phyloP scores from a whole-genome alignment of 2,888 invertebrate genomes.

The Autographa gamma region DNA sequence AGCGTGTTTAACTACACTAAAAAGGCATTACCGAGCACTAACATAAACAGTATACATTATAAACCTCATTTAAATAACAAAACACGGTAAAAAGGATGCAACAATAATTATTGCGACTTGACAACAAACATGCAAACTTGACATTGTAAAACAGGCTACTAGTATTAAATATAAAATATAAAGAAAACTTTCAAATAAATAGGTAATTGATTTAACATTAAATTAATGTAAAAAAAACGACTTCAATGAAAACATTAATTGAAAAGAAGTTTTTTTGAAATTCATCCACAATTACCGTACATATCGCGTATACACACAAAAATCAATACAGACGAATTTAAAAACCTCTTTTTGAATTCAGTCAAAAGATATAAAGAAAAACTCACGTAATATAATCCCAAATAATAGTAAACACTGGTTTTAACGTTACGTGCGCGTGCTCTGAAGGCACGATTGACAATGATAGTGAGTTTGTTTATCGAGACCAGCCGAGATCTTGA shows the following conservation, averaged over 20 bases:
- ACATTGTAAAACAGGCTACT: neutral
- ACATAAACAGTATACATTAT: neutral
- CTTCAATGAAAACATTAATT: no score
- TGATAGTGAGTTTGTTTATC: slow-evolving; percentile 20
- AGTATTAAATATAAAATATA: neutral
- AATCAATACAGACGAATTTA: no score
- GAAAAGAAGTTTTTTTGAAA: no score
- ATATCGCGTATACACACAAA: no score
- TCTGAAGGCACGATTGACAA: slow-evolving; percentile 34
- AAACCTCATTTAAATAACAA: slow-evolving; percentile 1
- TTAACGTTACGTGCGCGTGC: slow-evolving; percentile 32
- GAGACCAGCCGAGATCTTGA: slow-evolving; percentile 19
- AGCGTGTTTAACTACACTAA: neutral
- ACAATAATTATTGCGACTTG: no score
- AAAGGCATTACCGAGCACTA: neutral
- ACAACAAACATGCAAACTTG: neutral
- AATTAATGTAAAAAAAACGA: no score
- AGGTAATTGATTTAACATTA: no score
- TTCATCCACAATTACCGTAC: no score
- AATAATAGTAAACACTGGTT: neutral
- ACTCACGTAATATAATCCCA: slow-evolving; percentile 18
- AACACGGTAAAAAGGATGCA: neutral
- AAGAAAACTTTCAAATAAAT: neutral
- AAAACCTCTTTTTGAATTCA: no score
- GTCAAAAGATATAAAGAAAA: neutral